These are phyloP conservation scores for Odocoileus virginianus DNA, from an alignment of 2,113 vertebrate genomes.

Conservation along the genomic window DNA sequence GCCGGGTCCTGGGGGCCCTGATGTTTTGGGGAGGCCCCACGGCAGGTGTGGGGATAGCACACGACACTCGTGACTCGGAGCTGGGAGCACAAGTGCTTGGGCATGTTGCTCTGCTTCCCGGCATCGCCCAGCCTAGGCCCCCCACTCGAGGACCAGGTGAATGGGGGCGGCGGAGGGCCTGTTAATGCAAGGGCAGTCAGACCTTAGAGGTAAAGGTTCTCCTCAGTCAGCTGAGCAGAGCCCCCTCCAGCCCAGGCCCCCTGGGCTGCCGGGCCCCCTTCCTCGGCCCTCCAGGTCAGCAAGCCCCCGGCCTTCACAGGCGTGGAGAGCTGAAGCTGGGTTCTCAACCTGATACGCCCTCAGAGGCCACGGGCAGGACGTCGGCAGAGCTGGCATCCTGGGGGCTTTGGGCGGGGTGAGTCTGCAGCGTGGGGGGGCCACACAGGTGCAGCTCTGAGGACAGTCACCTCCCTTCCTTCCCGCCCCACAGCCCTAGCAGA, in stretches of 20 bases:
- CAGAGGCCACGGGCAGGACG: neutral
- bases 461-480: rapidly evolving
- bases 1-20: neutral
- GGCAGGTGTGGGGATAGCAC: neutral
- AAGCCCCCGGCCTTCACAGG: rapidly evolving
- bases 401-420: neutral
- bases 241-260: neutral
- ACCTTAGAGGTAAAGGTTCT: neutral
- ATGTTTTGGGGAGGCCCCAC: neutral
- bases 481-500: rapidly evolving
- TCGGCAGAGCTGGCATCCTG: rapidly evolving
- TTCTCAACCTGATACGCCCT: rapidly evolving
- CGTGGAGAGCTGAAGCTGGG: rapidly evolving
- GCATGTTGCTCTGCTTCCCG: rapidly evolving
- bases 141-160: neutral
- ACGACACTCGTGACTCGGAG: rapidly evolving
- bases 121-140: neutral
- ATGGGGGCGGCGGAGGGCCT: neutral
- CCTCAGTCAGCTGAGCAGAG: neutral
- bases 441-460: neutral
- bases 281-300: rapidly evolving
- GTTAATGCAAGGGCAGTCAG: rapidly evolving
- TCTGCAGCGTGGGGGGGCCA: too few species aligned
- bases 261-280: rapidly evolving
- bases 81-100: neutral